Evolutionary conservation across 2,888 invertebrate genomes (phyloP).

Genomic region (Cerceris ruficornis): DNA sequence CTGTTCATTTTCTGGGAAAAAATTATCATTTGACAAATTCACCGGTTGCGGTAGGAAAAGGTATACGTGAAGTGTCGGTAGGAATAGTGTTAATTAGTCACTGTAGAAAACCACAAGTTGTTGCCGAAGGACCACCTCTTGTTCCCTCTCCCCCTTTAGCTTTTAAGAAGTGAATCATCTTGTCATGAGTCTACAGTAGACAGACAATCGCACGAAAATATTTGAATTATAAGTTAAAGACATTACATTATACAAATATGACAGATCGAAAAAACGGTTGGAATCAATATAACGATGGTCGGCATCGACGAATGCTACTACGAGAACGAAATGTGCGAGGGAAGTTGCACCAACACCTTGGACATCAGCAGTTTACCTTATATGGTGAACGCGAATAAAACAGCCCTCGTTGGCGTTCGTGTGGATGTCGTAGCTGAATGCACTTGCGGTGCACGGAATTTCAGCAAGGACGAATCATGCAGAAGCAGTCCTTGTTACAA

Average conservation of each 20-base stretch:
- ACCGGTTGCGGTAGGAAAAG: too few species aligned
- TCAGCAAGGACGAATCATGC: conserved; percentile 94
- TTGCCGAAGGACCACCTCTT: too few species aligned
- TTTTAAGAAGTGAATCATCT: too few species aligned
- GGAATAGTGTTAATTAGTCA: too few species aligned
- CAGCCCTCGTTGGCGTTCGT: conserved; percentile 97
- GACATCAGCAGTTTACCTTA: conserved; percentile 95
- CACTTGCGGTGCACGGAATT: conserved; percentile 96
- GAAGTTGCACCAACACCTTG: conserved; percentile 96
- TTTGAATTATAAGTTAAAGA: too few species aligned
- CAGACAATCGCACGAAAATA: too few species aligned
- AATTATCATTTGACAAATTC: too few species aligned
- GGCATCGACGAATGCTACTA: conserved; percentile 98
- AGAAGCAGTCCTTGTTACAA: conserved; percentile 96
- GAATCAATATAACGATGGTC: conserved; percentile 98
- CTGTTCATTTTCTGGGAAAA: too few species aligned
- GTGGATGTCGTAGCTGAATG: conserved; percentile 96
- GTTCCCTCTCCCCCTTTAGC: too few species aligned
- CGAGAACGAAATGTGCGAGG: conserved; percentile 97
- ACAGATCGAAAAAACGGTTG: conserved; percentile 94
- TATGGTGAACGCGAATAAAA: conserved; percentile 98
- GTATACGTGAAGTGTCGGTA: too few species aligned
- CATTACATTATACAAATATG: neutral
- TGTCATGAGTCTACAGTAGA: too few species aligned
- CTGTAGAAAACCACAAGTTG: too few species aligned